Evolutionary conservation across 2,888 invertebrate genomes (phyloP).

Genomic region (Ephialtes manifestator): DNA sequence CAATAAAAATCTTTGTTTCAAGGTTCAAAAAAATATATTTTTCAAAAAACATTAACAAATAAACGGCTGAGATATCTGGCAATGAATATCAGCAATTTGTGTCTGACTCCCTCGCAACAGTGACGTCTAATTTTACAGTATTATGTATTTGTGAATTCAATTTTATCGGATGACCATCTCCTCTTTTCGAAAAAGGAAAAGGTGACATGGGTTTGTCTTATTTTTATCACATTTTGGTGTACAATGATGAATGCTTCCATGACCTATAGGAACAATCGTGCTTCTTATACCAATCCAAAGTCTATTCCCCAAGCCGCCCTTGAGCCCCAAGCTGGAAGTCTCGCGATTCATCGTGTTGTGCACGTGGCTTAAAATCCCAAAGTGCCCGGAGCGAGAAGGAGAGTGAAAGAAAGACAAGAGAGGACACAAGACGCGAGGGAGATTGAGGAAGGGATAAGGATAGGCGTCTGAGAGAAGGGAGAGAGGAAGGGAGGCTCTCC

Average conservation of each 20-base stretch:
- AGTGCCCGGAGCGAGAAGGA: slow-evolving; percentile 41
- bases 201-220: not conserved
- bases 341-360: slow-evolving; percentile 49
- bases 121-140: not conserved
- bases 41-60: no score
- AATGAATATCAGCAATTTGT: no score
- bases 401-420: slow-evolving; percentile 17
- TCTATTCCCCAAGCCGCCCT: slow-evolving; percentile 48
- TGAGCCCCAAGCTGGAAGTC: slow-evolving; percentile 19
- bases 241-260: slow-evolving; percentile 26
- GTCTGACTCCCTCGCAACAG: no score
- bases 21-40: no score
- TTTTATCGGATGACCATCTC: not conserved
- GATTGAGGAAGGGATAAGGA: slow-evolving; percentile 68
- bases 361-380: slow-evolving; percentile 59
- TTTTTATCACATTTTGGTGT: not conserved
- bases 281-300: slow-evolving; percentile 38
- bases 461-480: slow-evolving; percentile 56
- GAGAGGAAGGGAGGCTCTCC: slow-evolving; percentile 39
- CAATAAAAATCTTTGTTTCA: no score
- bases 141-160: not conserved
- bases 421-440: slow-evolving; percentile 51
- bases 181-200: not conserved
- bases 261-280: slow-evolving; percentile 59
- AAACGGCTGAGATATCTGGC: no score